Conservation (phyloP, 2,113 vertebrate species). For the Cyanoliseus patagonus region DNA sequence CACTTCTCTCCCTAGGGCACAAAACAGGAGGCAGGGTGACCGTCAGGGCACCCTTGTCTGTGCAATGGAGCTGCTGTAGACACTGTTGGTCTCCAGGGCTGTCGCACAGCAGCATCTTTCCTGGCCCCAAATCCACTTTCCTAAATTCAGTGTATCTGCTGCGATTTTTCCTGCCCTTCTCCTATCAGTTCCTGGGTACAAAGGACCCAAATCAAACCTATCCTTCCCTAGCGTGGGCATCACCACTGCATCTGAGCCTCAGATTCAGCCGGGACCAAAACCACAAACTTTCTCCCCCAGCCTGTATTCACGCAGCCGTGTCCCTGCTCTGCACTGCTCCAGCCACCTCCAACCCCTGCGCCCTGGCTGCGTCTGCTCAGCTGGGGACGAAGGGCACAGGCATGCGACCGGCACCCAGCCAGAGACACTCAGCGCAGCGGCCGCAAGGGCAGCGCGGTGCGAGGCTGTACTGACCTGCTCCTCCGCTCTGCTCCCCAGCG, state of each 20-base stretch:
- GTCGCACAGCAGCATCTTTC: not conserved
- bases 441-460: not conserved
- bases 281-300: not conserved
- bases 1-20: not conserved
- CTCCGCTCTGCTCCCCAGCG: not conserved
- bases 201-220: not conserved
- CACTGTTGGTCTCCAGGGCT: not conserved
- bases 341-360: accelerated
- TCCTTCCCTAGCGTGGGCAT: not conserved
- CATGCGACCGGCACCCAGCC: not conserved
- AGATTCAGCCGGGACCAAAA: accelerated
- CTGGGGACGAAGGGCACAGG: not conserved
- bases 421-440: not conserved
- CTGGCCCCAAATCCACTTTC: not conserved
- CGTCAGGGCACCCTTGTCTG: accelerated
- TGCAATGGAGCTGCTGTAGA: not conserved
- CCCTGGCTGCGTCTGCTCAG: not conserved
- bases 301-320: not conserved
- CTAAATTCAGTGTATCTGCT: not conserved
- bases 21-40: accelerated
- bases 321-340: not conserved
- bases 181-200: not conserved
- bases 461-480: slow-evolving; percentile 39
- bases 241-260: accelerated
- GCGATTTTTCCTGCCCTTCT: not conserved